These are phyloP conservation scores for Harpalus rufipes DNA, from an alignment of 2,888 invertebrate genomes.

Conservation along the genomic window DNA sequence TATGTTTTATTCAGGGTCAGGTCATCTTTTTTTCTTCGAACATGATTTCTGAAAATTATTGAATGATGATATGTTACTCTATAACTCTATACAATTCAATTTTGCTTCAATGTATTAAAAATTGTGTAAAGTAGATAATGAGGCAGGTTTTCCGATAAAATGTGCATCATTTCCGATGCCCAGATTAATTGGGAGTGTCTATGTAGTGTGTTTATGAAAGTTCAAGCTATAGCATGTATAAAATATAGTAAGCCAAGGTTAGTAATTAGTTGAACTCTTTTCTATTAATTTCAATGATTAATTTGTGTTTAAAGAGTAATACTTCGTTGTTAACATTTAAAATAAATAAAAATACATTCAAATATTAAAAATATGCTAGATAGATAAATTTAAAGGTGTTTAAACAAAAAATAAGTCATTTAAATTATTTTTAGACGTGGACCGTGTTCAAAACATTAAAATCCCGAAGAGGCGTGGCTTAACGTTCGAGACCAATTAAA, in stretches of 20 bases:
- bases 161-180: conserved; percentile 61
- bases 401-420: no score
- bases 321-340: neutral
- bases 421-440: no score
- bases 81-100: neutral
- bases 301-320: neutral
- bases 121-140: neutral
- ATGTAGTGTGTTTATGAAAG: neutral
- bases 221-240: neutral
- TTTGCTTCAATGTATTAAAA: conserved; percentile 4
- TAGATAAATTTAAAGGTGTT: no score
- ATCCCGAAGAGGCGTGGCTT: no score
- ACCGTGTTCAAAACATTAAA: no score
- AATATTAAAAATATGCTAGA: no score
- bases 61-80: neutral
- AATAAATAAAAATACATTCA: no score
- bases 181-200: neutral
- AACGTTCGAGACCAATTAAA: no score
- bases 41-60: conserved; percentile 40
- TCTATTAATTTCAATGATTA: conserved; percentile 23
- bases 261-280: neutral
- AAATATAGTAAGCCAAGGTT: conserved; percentile 19
- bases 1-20: conserved; percentile 60
- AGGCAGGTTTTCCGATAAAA: conserved; percentile 42
- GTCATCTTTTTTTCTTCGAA: conserved; percentile 55